Evolutionary conservation across 2,888 invertebrate species (phyloP).

Genomic region (Morpho deidamia): DNA sequence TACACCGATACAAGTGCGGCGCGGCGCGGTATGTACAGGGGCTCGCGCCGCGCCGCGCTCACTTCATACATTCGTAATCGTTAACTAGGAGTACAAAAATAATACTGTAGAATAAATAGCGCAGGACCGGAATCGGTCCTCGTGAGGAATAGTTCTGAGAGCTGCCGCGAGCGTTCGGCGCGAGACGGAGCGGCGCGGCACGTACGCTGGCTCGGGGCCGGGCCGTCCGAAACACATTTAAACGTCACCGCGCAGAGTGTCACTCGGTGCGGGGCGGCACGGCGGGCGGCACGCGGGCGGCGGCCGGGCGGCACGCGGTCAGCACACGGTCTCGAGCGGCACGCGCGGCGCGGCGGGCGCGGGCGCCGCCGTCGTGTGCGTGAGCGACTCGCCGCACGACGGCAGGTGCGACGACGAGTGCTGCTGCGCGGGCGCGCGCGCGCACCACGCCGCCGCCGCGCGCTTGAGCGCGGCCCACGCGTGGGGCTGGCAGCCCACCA

Average conservation of each 20-base stretch:
- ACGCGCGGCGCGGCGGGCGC: conserved; percentile 72
- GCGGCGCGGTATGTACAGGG: too few species aligned
- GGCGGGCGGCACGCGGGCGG: not conserved
- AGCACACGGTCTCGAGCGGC: conserved; percentile 81
- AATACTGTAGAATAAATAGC: conserved; percentile 69
- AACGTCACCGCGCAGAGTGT: not conserved
- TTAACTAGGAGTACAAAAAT: conserved; percentile 57
- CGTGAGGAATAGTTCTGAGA: too few species aligned
- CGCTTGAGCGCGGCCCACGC: conserved; percentile 72
- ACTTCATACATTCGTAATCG: conserved; percentile 39
- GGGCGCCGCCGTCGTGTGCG: conserved; percentile 84
- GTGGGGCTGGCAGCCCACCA: conserved; percentile 93
- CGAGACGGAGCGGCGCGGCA: too few species aligned
- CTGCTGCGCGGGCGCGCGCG: conserved; percentile 66
- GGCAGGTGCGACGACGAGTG: conserved; percentile 90
- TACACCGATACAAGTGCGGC: conserved; percentile 17
- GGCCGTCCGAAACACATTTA: not conserved
- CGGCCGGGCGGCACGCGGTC: conserved; percentile 41
- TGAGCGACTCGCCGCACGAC: conserved; percentile 87
- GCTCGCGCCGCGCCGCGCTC: too few species aligned
- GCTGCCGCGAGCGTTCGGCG: too few species aligned
- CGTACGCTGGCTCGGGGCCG: not conserved
- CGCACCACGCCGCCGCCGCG: conserved; percentile 49
- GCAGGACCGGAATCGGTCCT: not conserved
- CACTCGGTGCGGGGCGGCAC: too few species aligned